A percentile compares a stretch with the other conserved stretches of the same genome.
These are phyloP conservation scores for Himalopsyche anomala DNA, from an alignment of 2,888 invertebrate genomes.

Conservation along the genomic window DNA sequence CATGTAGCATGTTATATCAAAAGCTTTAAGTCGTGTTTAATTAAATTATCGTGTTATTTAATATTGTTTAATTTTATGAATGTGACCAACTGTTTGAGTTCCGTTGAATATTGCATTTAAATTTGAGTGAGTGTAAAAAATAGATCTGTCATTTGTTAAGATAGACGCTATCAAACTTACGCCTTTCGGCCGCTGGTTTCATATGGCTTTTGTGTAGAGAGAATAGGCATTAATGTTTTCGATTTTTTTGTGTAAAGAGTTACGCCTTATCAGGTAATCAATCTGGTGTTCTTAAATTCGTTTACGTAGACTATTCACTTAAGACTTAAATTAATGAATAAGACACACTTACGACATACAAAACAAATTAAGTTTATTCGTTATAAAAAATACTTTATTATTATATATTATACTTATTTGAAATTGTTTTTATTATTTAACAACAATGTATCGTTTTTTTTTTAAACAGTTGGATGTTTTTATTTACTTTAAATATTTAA, in stretches of 20 bases:
- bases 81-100: background rate
- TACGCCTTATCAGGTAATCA: conserved; percentile 57
- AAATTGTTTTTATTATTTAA: too few species aligned
- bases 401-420: too few species aligned
- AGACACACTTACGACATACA: background rate
- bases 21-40: too few species aligned
- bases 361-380: background rate
- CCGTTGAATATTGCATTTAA: conserved; percentile 53
- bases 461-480: too few species aligned
- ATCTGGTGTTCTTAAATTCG: conserved; percentile 46
- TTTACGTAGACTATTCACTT: conserved; percentile 42
- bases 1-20: too few species aligned
- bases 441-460: too few species aligned
- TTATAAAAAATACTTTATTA: too few species aligned
- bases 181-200: conserved; percentile 56
- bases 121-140: conserved; percentile 60
- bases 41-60: too few species aligned
- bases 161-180: conserved; percentile 65
- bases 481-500: too few species aligned
- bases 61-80: too few species aligned
- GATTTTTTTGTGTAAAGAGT: conserved; percentile 51
- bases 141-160: conserved; percentile 64
- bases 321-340: conserved; percentile 9
- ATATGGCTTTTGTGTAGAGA: conserved; percentile 58
- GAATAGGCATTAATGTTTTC: conserved; percentile 48